Evolutionary conservation across 1,140 invertebrate genomes (phyloP).

Genomic region (Dendroctonus valens): DNA sequence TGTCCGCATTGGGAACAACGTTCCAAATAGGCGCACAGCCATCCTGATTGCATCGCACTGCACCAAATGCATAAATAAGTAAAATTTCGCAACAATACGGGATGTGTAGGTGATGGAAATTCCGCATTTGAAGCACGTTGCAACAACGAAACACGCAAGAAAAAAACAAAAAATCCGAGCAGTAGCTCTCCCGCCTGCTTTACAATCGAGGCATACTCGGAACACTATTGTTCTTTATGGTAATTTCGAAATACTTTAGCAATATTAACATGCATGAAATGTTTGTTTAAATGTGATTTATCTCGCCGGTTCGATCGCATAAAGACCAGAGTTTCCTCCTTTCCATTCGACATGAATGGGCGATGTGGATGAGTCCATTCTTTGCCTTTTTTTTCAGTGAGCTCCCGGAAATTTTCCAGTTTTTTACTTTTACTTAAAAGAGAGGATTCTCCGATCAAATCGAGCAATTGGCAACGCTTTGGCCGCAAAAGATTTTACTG

Average conservation of each 20-base stretch:
- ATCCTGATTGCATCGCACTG: background rate
- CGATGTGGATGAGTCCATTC: background rate
- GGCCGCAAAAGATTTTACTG: no score
- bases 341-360: background rate
- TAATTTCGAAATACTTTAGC: conserved; percentile 6
- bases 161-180: no score
- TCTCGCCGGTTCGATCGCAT: background rate
- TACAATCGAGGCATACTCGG: conserved; percentile 1
- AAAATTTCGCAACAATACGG: conserved; percentile 4
- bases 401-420: background rate
- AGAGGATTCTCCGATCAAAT: no score
- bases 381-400: background rate
- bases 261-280: background rate
- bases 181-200: background rate
- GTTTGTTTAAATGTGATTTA: background rate
- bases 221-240: conserved; percentile 6
- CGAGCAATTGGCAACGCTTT: no score
- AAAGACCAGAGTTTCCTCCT: background rate
- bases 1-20: background rate
- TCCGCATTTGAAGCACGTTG: conserved; percentile 9
- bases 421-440: no score
- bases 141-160: background rate
- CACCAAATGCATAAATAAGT: background rate
- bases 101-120: conserved; percentile 2
- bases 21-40: background rate